These are phyloP conservation scores for Drosophila subobscura DNA, from an alignment of 1,140 invertebrate species.

Conservation along the genomic window DNA sequence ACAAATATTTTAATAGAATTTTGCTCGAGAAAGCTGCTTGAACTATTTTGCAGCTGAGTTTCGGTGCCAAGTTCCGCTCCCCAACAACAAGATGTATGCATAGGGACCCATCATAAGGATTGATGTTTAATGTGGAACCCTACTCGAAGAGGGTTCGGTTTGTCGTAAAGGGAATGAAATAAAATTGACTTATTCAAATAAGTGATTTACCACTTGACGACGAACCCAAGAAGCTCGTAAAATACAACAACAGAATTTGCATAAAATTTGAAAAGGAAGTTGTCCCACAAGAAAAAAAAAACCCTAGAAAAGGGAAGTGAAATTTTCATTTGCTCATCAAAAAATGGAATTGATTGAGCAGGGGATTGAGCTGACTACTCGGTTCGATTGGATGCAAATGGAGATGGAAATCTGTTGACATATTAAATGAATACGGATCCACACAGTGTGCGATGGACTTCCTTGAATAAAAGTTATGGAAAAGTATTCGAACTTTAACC, in stretches of 20 bases:
- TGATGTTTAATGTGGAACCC: slow-evolving; percentile 49
- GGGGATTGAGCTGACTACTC: slow-evolving; percentile 32
- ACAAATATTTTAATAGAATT: slow-evolving; percentile 82
- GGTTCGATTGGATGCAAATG: slow-evolving; percentile 19
- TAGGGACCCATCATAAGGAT: slow-evolving; percentile 28
- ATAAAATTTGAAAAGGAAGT: slow-evolving; percentile 51
- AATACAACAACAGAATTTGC: slow-evolving; percentile 51
- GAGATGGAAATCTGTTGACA: slow-evolving; percentile 16
- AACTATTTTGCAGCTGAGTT: slow-evolving; percentile 72
- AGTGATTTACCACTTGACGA: slow-evolving; percentile 60
- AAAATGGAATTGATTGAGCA: slow-evolving; percentile 25
- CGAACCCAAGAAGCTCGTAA: slow-evolving; percentile 39
- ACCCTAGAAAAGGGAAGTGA: slow-evolving; percentile 24
- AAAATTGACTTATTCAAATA: slow-evolving; percentile 68
- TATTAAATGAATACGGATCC: slow-evolving; percentile 36
- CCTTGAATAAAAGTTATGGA: slow-evolving; percentile 12
- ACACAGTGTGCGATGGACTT: neutral
- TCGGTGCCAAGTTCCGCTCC: neutral
- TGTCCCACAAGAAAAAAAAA: slow-evolving; percentile 11
- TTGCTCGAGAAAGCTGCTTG: slow-evolving; percentile 64
- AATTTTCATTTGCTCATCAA: slow-evolving; percentile 20
- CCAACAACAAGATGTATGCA: neutral
- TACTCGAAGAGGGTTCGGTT: slow-evolving; percentile 13
- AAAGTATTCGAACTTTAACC: neutral
- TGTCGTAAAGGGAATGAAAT: slow-evolving; percentile 18